Percentiles rank a stretch among this genome's conserved stretches.
These are phyloP conservation scores for Falco cherrug DNA, from an alignment of 2,797 vertebrate genomes.

Conservation along the genomic window DNA sequence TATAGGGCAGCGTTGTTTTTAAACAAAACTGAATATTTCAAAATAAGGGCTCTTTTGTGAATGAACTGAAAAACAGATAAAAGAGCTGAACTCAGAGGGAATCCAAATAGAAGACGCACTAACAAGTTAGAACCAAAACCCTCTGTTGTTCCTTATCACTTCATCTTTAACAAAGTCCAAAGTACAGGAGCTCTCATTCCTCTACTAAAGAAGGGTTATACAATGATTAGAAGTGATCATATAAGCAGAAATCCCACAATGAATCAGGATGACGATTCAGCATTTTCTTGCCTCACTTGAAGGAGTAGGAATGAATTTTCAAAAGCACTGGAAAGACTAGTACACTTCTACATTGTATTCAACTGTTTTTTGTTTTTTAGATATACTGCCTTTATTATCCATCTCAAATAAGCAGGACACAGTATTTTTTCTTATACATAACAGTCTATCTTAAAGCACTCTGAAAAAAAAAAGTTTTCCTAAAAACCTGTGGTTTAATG, in stretches of 20 bases:
- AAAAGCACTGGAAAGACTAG: neutral
- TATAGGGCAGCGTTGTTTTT: neutral
- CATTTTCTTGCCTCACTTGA: constrained; percentile 19
- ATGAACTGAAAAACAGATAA: constrained; percentile 15
- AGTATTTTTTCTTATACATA: neutral
- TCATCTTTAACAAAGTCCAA: constrained; percentile 33
- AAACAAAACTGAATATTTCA: neutral
- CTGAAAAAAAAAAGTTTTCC: neutral
- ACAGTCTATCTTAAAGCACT: neutral
- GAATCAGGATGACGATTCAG: neutral
- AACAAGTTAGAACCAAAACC: neutral
- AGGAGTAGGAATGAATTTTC: neutral
- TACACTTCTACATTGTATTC: neutral
- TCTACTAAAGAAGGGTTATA: neutral
- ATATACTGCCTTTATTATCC: neutral
- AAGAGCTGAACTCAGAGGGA: constrained; percentile 13
- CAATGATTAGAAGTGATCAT: constrained; percentile 27
- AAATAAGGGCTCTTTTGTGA: neutral
- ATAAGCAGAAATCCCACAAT: neutral
- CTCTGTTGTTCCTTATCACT: constrained; percentile 28
- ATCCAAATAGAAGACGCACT: constrained; percentile 3
- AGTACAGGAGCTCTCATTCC: constrained; percentile 9
- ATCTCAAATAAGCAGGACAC: neutral
- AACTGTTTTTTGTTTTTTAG: neutral
- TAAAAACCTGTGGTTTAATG: neutral